These are phyloP conservation scores for Phrynosoma platyrhinos DNA, from an alignment of 2,113 vertebrate species.

Conservation along the genomic window DNA sequence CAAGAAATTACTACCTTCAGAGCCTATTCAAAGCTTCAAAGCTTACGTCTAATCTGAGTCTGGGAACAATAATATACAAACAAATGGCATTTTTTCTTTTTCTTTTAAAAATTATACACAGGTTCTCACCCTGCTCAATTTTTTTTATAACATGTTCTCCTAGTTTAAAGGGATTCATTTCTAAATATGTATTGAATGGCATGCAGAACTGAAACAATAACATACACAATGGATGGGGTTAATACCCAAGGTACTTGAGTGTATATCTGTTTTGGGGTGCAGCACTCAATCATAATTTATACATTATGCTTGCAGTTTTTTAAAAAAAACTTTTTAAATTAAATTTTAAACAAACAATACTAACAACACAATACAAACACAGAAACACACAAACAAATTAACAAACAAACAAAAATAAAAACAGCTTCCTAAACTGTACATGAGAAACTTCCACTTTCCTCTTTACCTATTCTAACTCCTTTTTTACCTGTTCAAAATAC, in stretches of 20 bases:
- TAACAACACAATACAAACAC: no score
- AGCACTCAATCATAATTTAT: not conserved
- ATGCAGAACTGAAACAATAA: not conserved
- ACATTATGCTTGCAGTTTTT: not conserved
- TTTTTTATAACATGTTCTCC: not conserved
- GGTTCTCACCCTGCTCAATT: no score
- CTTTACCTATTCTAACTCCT: no score
- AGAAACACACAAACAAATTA: no score
- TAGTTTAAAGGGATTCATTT: not conserved
- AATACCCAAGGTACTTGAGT: not conserved
- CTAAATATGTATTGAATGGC: not conserved
- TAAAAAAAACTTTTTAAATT: no score
- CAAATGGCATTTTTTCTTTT: slow-evolving; percentile 4
- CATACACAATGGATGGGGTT: not conserved
- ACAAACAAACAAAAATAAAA: no score
- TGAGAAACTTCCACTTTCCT: no score
- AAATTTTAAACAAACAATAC: no score
- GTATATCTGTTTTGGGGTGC: not conserved
- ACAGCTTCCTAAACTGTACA: no score
- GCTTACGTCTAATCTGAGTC: not conserved
- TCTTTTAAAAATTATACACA: not conserved
- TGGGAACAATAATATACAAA: not conserved
- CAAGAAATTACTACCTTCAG: slow-evolving; percentile 13
- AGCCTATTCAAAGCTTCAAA: slow-evolving; percentile 31
- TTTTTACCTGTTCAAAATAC: no score